Percentiles rank a stretch among this genome's conserved stretches.
These are phyloP conservation scores for Acanthacorydalis orientalis DNA, from an alignment of 2,888 invertebrate genomes.

Conservation along the genomic window DNA sequence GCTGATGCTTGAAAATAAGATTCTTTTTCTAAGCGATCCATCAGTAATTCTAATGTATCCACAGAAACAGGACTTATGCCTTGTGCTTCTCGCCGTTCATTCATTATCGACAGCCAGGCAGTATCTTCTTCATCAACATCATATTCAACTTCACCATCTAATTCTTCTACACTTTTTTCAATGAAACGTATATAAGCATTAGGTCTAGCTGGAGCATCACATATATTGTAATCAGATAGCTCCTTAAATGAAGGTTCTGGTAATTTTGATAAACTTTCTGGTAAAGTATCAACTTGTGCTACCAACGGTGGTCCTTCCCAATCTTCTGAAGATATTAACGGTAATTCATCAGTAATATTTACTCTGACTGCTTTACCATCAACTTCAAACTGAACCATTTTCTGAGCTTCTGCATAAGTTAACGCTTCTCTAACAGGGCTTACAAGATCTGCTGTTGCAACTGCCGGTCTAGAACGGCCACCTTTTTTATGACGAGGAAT, in stretches of 20 bases:
- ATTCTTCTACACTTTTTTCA: conserved; percentile 84
- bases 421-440: conserved; percentile 49
- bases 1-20: conserved; percentile 80
- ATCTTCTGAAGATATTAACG: conserved; percentile 52
- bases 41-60: conserved; percentile 82
- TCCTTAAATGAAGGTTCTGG: conserved; percentile 55
- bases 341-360: conserved; percentile 42
- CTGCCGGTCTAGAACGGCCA: conserved; percentile 24
- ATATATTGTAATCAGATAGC: conserved; percentile 61
- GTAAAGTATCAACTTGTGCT: conserved; percentile 1
- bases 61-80: conserved; percentile 63
- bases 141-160: conserved; percentile 89
- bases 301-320: conserved; percentile 15
- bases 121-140: conserved; percentile 98
- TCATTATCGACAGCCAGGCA: conserved; percentile 81
- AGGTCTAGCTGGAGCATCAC: conserved; percentile 69
- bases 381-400: conserved; percentile 74
- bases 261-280: conserved; percentile 33
- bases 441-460: conserved; percentile 26
- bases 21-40: conserved; percentile 96
- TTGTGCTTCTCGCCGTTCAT: conserved; percentile 60
- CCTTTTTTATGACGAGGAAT: conserved; percentile 47
- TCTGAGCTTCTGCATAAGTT: conserved; percentile 70
- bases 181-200: conserved; percentile 87
- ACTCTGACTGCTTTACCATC: conserved; percentile 40